A percentile compares a stretch with the other conserved stretches of the same genome.
Conservation (phyloP, 2,797 vertebrate genomes). For the Falco rusticolus region DNA sequence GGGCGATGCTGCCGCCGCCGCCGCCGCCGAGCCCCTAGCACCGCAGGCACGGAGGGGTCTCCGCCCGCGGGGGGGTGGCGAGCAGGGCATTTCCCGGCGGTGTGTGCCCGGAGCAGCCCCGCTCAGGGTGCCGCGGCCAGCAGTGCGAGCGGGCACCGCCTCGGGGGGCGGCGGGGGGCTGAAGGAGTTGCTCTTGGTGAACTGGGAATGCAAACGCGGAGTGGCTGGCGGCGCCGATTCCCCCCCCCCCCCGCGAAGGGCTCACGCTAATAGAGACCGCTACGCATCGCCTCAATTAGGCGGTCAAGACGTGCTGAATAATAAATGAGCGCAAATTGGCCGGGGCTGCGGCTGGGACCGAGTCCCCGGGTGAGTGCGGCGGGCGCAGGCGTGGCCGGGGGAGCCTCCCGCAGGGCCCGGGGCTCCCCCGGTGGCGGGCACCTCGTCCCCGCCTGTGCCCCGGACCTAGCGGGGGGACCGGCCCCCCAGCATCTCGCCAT, state of each 20-base stretch:
- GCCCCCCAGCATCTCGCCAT: too few relatives aligned
- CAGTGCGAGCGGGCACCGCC: not conserved
- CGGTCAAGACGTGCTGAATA: constrained; percentile 28
- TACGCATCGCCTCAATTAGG: constrained; percentile 23
- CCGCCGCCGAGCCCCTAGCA: too few relatives aligned
- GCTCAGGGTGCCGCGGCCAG: not conserved
- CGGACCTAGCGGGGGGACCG: too few relatives aligned
- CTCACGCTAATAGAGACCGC: not conserved
- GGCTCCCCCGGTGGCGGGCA: not conserved
- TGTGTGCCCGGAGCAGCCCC: accelerated
- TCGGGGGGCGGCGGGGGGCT: not conserved
- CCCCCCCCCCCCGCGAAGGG: not conserved
- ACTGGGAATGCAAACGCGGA: not conserved
- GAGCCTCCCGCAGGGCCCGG: too few relatives aligned
- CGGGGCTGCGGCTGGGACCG: not conserved
- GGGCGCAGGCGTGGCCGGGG: not conserved
- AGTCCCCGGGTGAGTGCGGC: not conserved
- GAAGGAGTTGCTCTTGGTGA: not conserved
- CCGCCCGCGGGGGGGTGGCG: too few relatives aligned
- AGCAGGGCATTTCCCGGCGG: too few relatives aligned
- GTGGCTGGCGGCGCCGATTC: not conserved
- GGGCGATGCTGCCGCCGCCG: too few relatives aligned
- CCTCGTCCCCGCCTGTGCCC: too few relatives aligned
- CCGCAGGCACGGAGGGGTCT: too few relatives aligned
- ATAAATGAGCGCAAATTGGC: not conserved